Base-by-base conservation (phyloP, 2,888 invertebrate genomes). In the Notodonta ziczac region DNA sequence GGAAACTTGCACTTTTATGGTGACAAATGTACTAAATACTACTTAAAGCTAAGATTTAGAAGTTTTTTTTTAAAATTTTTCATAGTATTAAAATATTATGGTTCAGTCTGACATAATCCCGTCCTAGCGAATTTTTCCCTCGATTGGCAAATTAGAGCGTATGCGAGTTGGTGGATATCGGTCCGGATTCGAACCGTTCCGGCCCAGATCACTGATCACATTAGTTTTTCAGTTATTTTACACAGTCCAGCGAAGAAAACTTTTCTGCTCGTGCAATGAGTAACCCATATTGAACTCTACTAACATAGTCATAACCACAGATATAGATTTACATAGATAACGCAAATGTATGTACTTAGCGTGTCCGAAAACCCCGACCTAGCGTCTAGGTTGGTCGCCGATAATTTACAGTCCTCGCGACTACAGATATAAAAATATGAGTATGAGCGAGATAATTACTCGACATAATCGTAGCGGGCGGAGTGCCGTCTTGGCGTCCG, bases 61-160 rank as follows among this genome's bases (percentile, higher is more conserved):
- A 35, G 35, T 35, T 3, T 35, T 3, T 35, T 35, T 55, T 55
- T 7, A 54, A 42, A 12, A 24, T 24, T 2, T 24, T 24, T 24
- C n/a, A 54, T n/a, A 42, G 35, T 51, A 48, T 40, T 57, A 44
- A 57, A 50, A 44, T n/a, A n/a, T 62, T 80, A 73, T 24, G 24
- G 60, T 59, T 74, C 67, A 0, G 0, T 76, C 42, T 6, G n/a
- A 44, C 56, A 65, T 66, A 51, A 74, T 53, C 44, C 66, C 57
- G 56, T 69, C 73, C 66, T 62, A 77, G 73, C 78, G 85, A 84
- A 84, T 87, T 87, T 87, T 87, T 86, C 86, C 84, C 74, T 78
- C 87, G 85, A 87, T 87, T 87, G 87, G 86, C 87, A 85, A 87
- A 87, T 87, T 87, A 87, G 85, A 83, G 76, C 81, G 79, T 78